phyloP scores from a whole-genome alignment of 2,797 vertebrate genomes.

The Eospalax fontanierii region DNA sequence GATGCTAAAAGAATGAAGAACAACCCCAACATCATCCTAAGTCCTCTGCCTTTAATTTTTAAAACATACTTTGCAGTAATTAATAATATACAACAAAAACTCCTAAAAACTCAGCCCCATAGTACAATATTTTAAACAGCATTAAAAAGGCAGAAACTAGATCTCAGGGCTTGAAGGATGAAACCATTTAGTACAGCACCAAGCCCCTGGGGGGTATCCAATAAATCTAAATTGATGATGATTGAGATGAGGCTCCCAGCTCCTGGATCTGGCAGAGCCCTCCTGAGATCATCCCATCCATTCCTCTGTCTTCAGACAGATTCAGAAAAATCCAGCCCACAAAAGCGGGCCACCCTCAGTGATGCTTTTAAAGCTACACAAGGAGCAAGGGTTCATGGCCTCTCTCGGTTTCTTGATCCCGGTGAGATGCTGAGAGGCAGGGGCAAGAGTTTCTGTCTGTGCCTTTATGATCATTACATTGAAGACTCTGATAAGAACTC shows the following conservation, averaged over 20 bases:
- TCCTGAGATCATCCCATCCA: constrained; percentile 69
- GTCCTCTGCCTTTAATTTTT: neutral
- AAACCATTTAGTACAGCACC: constrained; percentile 57
- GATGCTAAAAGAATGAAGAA: neutral
- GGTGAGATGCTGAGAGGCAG: neutral
- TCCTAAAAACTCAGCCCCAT: neutral
- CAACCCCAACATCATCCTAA: neutral
- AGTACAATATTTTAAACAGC: constrained; percentile 32
- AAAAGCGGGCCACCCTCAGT: neutral
- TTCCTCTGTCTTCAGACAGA: constrained; percentile 65
- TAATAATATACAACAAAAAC: neutral
- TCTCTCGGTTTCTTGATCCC: neutral
- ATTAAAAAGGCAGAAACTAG: constrained; percentile 56
- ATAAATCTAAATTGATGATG: constrained; percentile 81
- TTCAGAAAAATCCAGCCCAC: neutral
- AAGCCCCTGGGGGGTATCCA: constrained; percentile 47
- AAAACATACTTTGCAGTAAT: constrained; percentile 14
- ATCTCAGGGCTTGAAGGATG: constrained; percentile 63
- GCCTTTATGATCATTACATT: neutral
- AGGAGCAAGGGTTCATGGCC: neutral
- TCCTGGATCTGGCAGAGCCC: constrained; percentile 48
- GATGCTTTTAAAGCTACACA: neutral
- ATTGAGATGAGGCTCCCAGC: constrained; percentile 58
- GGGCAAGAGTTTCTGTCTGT: neutral
- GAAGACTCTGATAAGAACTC: constrained; percentile 47